Evolutionary conservation across 35 echinoderm and acorn worm genomes (phyloP).

Genomic region (Stichopus chloronotus): DNA sequence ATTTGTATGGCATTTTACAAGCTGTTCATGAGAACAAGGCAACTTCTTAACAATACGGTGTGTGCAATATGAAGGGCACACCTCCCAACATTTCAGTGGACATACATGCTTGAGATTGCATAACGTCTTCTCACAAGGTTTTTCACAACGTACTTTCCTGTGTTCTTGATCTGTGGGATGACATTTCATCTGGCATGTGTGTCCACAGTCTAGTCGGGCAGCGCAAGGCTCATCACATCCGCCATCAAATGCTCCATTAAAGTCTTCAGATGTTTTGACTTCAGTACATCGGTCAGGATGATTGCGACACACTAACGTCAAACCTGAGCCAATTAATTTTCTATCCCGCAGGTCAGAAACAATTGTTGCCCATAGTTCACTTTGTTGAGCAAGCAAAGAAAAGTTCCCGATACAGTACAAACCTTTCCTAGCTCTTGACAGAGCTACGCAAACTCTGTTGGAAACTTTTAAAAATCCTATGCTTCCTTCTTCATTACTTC

Average conservation of each 20-base stretch:
- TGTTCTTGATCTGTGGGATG: slow-evolving; percentile 70
- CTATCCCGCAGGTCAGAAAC: slow-evolving; percentile 2
- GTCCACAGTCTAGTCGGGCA: slow-evolving; percentile 70
- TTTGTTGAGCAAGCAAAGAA: slow-evolving; percentile 61
- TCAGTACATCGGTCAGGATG: slow-evolving; percentile 65
- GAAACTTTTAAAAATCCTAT: slow-evolving; percentile 79
- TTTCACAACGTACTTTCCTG: slow-evolving; percentile 51
- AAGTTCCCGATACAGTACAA: slow-evolving; percentile 91
- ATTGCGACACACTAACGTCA: slow-evolving; percentile 70
- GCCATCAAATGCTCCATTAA: slow-evolving; percentile 45
- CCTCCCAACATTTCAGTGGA: slow-evolving; percentile 38
- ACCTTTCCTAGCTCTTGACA: slow-evolving; percentile 83
- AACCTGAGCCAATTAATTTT: slow-evolving; percentile 27
- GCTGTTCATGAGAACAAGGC: slow-evolving; percentile 13
- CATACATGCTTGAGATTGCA: slow-evolving; percentile 62
- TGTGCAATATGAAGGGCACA: slow-evolving; percentile 26
- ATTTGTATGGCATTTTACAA: slow-evolving; percentile 10
- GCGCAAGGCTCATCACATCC: slow-evolving; percentile 72
- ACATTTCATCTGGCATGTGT: slow-evolving; percentile 72
- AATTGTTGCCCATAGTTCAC: slow-evolving; percentile 77
- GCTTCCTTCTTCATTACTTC: slow-evolving; percentile 72
- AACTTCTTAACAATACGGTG: slow-evolving; percentile 30
- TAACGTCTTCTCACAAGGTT: slow-evolving; percentile 43
- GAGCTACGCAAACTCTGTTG: slow-evolving; percentile 79
- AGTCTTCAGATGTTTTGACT: slow-evolving; percentile 60